Percentiles rank a stretch among this genome's conserved stretches.
phyloP scores from a whole-genome alignment of 2,113 vertebrate species.

The Sturnira hondurensis region DNA sequence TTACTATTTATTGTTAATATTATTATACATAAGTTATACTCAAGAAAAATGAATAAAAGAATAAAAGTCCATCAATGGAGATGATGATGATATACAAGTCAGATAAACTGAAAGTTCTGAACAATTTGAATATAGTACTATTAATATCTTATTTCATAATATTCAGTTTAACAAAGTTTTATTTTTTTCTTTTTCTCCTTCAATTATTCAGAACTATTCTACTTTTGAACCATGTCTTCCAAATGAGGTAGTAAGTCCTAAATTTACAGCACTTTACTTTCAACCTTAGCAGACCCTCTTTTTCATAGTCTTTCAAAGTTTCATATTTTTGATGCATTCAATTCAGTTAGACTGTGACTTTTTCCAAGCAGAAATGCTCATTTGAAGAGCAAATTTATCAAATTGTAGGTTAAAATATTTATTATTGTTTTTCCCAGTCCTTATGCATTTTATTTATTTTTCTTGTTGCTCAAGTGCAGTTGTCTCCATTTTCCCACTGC shows the following conservation, averaged over 20 bases:
- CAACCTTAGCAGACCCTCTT: not conserved
- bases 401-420: not conserved
- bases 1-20: not conserved
- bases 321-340: not conserved
- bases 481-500: no score
- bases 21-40: not conserved
- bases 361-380: not conserved
- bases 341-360: not conserved
- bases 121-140: not conserved
- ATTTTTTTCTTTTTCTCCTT: not conserved
- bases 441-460: no score
- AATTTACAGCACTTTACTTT: not conserved
- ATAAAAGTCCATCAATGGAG: not conserved
- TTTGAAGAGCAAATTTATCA: not conserved
- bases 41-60: not conserved
- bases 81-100: not conserved
- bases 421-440: not conserved
- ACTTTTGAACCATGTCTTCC: not conserved
- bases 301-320: not conserved
- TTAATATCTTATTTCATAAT: not conserved
- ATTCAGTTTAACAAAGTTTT: not conserved
- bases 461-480: no score
- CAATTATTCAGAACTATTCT: not conserved
- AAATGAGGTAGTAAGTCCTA: not conserved
- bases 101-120: not conserved